Evolutionary conservation across 1,140 invertebrate species (phyloP).

Genomic region (Mylabris phalerata): DNA sequence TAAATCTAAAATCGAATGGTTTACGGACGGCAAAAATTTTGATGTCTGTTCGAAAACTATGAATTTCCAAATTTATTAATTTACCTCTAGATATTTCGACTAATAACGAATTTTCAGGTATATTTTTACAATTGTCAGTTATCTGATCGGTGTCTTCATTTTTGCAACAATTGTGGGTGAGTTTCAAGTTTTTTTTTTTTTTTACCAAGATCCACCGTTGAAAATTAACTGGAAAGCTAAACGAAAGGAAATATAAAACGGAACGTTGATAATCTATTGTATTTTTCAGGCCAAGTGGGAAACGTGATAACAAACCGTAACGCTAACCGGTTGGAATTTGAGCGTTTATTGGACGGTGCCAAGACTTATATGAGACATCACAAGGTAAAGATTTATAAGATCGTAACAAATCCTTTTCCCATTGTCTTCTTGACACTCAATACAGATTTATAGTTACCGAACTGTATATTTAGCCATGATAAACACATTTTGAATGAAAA

Average conservation of each 20-base stretch:
- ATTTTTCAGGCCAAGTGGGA: constrained; percentile 76
- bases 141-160: constrained; percentile 95
- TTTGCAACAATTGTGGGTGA: constrained; percentile 95
- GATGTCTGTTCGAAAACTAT: constrained; percentile 53
- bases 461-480: background rate
- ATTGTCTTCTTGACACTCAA: no score
- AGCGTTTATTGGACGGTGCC: constrained; percentile 87
- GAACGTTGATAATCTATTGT: no score
- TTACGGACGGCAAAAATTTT: background rate
- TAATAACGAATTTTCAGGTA: constrained; percentile 62
- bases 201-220: no score
- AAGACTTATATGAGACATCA: constrained; percentile 97
- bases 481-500: background rate
- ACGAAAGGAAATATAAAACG: no score
- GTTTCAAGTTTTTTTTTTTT: no score
- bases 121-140: constrained; percentile 93
- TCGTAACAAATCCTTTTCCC: no score
- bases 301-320: constrained; percentile 96
- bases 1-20: no score
- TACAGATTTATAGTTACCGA: background rate
- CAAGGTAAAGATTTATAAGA: constrained; percentile 51
- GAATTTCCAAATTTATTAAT: background rate
- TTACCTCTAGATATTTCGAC: no score
- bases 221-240: no score
- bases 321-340: constrained; percentile 93